A percentile compares a stretch with the other conserved stretches of the same genome.
These are phyloP conservation scores for Australoheros facetus DNA, from an alignment of 2,797 vertebrate genomes.

Conservation along the genomic window DNA sequence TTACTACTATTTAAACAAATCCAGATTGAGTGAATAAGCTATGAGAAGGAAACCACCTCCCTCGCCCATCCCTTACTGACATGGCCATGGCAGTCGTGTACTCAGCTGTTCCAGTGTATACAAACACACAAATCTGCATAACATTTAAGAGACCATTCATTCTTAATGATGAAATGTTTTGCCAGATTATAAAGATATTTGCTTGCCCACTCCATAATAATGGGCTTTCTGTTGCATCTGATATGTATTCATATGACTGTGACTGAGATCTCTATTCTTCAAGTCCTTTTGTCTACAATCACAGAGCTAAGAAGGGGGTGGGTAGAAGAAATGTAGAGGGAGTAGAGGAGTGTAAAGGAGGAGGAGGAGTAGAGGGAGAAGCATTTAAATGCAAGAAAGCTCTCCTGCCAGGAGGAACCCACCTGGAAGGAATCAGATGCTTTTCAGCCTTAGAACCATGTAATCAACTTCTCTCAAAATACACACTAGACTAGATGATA, in stretches of 20 bases:
- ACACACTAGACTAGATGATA: conserved; percentile 4
- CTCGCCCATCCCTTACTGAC: conserved; percentile 22
- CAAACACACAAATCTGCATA: conserved; percentile 50
- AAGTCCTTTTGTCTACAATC: conserved; percentile 22
- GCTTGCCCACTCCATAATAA: neutral
- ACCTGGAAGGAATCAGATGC: conserved; percentile 71
- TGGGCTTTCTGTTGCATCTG: neutral
- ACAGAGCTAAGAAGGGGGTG: neutral
- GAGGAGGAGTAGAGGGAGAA: conserved; percentile 44
- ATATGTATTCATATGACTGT: neutral
- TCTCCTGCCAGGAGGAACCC: conserved; percentile 66
- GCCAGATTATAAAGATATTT: conserved; percentile 17
- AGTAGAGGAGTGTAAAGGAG: conserved; percentile 9
- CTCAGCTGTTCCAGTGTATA: conserved; percentile 70
- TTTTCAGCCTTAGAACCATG: conserved; percentile 26
- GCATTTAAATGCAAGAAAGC: conserved; percentile 67
- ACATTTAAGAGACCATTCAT: neutral
- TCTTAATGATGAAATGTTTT: conserved; percentile 8
- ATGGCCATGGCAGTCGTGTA: conserved; percentile 49
- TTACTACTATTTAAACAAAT: conserved; percentile 56
- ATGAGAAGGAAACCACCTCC: neutral
- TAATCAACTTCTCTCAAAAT: conserved; percentile 49
- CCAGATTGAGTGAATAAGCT: conserved; percentile 50
- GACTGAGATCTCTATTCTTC: neutral
- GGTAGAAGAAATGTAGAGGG: conserved; percentile 6